Evolutionary conservation across 2,797 vertebrate species (phyloP).

Genomic region (Notolabrus celidotus): DNA sequence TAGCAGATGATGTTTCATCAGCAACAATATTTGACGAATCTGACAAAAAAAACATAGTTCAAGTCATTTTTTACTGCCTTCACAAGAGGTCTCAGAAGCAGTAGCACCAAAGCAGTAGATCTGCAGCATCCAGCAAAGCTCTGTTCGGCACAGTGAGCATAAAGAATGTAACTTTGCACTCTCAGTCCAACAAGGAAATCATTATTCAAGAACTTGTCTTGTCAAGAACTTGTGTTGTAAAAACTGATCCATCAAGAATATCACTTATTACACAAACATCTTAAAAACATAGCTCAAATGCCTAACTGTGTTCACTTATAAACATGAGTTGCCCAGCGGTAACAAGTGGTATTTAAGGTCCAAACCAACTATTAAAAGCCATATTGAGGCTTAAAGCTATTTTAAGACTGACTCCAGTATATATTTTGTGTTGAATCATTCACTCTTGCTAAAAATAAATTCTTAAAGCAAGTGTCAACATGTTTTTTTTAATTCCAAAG

Average conservation of each 20-base stretch:
- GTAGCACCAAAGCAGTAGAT: background rate
- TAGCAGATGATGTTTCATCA: background rate
- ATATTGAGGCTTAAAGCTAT: background rate
- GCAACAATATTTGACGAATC: background rate
- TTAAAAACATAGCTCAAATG: background rate
- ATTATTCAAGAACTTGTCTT: background rate
- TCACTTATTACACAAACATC: background rate
- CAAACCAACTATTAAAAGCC: background rate
- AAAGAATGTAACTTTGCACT: too few relatives aligned
- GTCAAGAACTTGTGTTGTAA: background rate
- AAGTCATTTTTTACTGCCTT: background rate
- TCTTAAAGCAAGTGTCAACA: background rate
- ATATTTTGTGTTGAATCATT: background rate
- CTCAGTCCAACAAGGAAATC: background rate
- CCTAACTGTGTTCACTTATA: background rate
- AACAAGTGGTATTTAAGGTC: background rate
- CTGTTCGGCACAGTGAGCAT: background rate
- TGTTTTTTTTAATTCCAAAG: background rate
- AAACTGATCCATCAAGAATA: constrained; percentile 3
- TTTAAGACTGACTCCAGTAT: too few relatives aligned
- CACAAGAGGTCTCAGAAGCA: background rate
- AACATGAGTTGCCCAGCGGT: background rate
- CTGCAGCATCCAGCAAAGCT: background rate
- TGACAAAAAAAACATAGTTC: background rate
- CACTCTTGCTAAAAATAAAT: background rate